phyloP scores from a whole-genome alignment of 1,140 invertebrate genomes.

The Papilio helenus region DNA sequence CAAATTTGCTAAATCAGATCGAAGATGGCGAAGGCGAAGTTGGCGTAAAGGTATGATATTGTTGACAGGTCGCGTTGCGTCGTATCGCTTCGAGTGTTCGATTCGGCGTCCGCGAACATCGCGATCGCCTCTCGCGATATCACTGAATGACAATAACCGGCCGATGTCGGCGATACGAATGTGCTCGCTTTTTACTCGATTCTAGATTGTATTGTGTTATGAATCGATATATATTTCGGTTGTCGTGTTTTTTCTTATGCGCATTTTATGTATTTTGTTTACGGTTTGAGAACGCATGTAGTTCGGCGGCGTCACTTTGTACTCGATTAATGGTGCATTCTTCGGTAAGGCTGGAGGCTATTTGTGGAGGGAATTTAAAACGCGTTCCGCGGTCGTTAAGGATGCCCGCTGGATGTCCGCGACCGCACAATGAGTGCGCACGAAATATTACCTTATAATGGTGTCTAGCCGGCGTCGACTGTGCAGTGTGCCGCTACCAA shows the following conservation, averaged over 20 bases:
- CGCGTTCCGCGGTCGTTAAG: conserved; percentile 69
- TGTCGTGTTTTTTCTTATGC: conserved; percentile 63
- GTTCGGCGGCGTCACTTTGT: conserved; percentile 48
- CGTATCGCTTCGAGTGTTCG: conserved; percentile 47
- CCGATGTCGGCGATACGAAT: conserved; percentile 67
- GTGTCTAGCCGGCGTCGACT: conserved; percentile 35
- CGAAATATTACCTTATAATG: conserved; percentile 45
- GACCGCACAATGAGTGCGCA: conserved; percentile 43
- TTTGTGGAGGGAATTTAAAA: conserved; percentile 64
- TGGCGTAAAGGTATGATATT: not conserved
- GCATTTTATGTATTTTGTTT: conserved; percentile 57
- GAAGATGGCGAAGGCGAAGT: not conserved
- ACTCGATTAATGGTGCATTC: conserved; percentile 60
- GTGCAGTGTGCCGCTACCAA: conserved; percentile 35
- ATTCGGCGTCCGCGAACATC: conserved; percentile 52
- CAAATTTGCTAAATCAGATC: not conserved
- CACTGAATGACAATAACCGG: conserved; percentile 69
- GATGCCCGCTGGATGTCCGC: conserved; percentile 50
- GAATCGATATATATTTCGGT: conserved; percentile 75
- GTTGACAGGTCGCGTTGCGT: conserved; percentile 52
- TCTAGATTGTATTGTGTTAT: conserved; percentile 80
- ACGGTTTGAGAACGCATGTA: conserved; percentile 57
- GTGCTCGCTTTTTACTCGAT: conserved; percentile 76
- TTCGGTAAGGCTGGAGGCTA: conserved; percentile 46
- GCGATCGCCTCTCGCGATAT: conserved; percentile 63